Conservation (phyloP, 2,113 vertebrate species). For the Raja brachyura region DNA sequence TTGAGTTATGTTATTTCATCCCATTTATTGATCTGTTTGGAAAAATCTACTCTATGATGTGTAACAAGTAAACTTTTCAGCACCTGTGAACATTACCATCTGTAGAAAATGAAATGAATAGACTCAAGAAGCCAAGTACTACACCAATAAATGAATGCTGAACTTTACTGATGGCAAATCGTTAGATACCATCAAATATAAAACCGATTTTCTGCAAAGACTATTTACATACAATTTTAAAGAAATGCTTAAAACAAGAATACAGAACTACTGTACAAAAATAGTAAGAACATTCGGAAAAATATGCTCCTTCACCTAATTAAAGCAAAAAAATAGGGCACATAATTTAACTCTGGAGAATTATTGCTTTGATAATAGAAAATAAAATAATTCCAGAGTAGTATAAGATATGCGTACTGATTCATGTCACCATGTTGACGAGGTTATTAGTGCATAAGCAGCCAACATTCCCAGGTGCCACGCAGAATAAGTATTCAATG, state of each 20-base stretch:
- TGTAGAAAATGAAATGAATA: not conserved
- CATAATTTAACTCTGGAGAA: too few species aligned
- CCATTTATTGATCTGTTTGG: constrained; percentile 26
- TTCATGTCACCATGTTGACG: too few species aligned
- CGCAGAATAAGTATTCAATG: too few species aligned
- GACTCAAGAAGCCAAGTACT: not conserved
- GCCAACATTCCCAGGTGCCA: too few species aligned
- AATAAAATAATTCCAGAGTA: too few species aligned
- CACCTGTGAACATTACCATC: not conserved
- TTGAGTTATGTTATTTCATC: constrained; percentile 17
- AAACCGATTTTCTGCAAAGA: not conserved
- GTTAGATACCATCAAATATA: not conserved
- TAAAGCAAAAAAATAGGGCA: too few species aligned
- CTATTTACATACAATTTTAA: not conserved
- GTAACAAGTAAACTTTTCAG: constrained; percentile 7
- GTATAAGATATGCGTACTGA: too few species aligned
- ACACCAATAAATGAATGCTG: not conserved
- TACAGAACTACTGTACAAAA: not conserved
- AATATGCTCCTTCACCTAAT: too few species aligned
- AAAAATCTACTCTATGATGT: constrained; percentile 28
- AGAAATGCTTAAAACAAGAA: not conserved
- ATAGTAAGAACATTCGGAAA: too few species aligned
- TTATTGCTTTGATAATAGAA: too few species aligned
- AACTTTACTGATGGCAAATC: not conserved
- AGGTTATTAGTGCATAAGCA: too few species aligned